phyloP scores from a whole-genome alignment of 2,888 invertebrate genomes.

The Lymantria dispar region DNA sequence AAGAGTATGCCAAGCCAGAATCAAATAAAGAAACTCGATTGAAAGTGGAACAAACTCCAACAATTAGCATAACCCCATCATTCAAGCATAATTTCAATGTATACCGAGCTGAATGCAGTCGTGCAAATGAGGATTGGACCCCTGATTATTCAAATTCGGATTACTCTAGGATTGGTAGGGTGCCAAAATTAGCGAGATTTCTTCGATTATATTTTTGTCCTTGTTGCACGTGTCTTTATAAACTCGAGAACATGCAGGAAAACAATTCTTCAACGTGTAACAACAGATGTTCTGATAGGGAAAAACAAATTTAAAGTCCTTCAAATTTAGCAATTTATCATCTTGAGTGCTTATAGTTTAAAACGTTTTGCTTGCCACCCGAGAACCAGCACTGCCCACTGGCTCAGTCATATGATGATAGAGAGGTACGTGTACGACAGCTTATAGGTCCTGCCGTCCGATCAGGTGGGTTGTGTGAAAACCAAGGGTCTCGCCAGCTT shows the following conservation, averaged over 20 bases:
- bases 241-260: slow-evolving; percentile 60
- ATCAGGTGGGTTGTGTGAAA: too few species aligned
- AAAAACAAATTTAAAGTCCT: neutral
- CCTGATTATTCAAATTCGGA: slow-evolving; percentile 41
- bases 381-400: too few species aligned
- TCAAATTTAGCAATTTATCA: neutral
- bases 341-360: neutral
- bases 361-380: neutral
- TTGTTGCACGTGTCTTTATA: slow-evolving; percentile 70
- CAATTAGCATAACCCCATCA: slow-evolving; percentile 3
- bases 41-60: slow-evolving; percentile 22
- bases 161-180: slow-evolving; percentile 43
- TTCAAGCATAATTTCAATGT: slow-evolving; percentile 11
- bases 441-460: too few species aligned
- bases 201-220: slow-evolving; percentile 72
- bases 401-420: too few species aligned
- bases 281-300: slow-evolving; percentile 7
- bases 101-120: slow-evolving; percentile 33
- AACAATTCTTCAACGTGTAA: slow-evolving; percentile 32
- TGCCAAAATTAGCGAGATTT: slow-evolving; percentile 65
- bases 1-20: slow-evolving; percentile 36
- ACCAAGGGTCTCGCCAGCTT: too few species aligned
- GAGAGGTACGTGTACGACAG: too few species aligned
- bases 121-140: slow-evolving; percentile 26
- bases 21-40: slow-evolving; percentile 28